Evolutionary conservation across 2,888 invertebrate species (phyloP).

Genomic region (Exephanes ischioxanthus): DNA sequence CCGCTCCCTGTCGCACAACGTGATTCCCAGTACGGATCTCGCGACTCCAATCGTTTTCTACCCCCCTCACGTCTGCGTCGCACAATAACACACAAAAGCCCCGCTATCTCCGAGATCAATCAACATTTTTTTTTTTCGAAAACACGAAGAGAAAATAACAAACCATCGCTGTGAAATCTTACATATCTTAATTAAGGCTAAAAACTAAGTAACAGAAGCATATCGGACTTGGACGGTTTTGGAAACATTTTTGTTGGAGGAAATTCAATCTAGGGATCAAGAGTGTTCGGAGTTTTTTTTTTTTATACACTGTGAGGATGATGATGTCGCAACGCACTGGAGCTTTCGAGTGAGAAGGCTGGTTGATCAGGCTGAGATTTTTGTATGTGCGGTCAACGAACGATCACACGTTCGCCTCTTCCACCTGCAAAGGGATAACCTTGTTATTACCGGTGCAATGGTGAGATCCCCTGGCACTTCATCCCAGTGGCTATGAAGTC

Average conservation of each 20-base stretch:
- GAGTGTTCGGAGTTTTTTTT: constrained; percentile 8
- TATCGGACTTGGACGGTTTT: neutral
- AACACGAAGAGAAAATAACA: neutral
- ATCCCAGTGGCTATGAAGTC: constrained; percentile 64
- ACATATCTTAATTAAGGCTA: constrained; percentile 19
- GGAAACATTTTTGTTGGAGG: neutral
- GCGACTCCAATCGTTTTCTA: constrained; percentile 21
- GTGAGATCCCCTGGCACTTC: constrained; percentile 44
- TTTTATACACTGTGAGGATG: neutral
- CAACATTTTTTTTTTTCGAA: neutral
- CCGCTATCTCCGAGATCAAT: neutral
- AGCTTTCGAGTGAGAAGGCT: neutral
- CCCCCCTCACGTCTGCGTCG: constrained; percentile 1
- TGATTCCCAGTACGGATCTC: constrained; percentile 42
- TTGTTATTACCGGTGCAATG: constrained; percentile 39
- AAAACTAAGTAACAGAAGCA: neutral
- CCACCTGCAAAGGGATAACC: neutral
- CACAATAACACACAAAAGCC: constrained; percentile 2
- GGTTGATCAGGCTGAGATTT: neutral
- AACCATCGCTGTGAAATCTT: constrained; percentile 2
- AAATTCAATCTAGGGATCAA: neutral
- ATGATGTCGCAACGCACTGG: neutral
- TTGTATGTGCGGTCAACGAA: neutral
- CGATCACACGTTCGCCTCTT: neutral
- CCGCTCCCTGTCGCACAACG: constrained; percentile 84